Conservation (phyloP, 1,140 invertebrate genomes). For the Caerostris darwini region DNA sequence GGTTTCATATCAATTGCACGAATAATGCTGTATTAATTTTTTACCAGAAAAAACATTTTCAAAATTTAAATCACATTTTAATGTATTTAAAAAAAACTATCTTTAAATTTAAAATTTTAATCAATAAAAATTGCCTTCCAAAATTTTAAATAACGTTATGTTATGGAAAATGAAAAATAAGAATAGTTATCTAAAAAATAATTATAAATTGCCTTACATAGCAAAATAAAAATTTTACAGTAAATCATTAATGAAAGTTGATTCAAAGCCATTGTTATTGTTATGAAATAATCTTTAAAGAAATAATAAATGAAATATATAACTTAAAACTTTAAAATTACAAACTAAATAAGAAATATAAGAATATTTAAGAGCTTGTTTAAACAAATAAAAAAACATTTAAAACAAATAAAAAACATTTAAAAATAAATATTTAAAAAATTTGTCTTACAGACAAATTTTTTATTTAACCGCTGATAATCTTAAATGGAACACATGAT, state of each 20-base stretch:
- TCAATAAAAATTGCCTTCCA: too few species aligned
- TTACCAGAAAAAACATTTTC: too few species aligned
- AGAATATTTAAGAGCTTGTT: background rate
- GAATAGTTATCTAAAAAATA: too few species aligned
- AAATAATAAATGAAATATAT: background rate
- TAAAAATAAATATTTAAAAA: background rate
- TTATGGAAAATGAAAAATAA: too few species aligned
- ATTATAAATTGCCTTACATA: too few species aligned
- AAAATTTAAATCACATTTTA: too few species aligned
- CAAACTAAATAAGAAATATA: background rate
- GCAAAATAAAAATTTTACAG: background rate
- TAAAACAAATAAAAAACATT: background rate
- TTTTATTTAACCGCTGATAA: background rate
- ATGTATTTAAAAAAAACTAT: too few species aligned
- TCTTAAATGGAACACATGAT: background rate
- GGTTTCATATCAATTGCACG: too few species aligned
- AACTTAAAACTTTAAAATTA: background rate
- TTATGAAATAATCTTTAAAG: background rate
- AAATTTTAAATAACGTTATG: too few species aligned
- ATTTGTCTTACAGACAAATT: too few species aligned
- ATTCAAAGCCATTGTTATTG: background rate
- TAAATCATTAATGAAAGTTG: background rate
- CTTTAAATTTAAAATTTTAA: too few species aligned
- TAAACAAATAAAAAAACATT: background rate
- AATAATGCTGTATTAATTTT: too few species aligned